phyloP scores from a whole-genome alignment of 1,140 invertebrate species.

The honey bee (Apis mellifera) region DNA sequence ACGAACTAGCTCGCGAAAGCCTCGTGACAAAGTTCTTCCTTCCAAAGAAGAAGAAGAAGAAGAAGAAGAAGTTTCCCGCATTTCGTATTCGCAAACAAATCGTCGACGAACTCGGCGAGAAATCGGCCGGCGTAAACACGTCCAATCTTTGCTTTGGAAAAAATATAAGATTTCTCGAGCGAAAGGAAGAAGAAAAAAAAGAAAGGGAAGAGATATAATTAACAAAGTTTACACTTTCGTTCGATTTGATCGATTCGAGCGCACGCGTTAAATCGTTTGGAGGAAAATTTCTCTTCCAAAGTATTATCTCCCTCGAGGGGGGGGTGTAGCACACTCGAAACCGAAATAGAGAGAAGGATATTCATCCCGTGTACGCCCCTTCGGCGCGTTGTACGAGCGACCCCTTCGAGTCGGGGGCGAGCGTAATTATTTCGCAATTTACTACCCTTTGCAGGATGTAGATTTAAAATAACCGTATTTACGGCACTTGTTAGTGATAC shows the following conservation, averaged over 20 bases:
- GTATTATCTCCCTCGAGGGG: conserved; percentile 66
- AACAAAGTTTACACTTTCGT: background rate
- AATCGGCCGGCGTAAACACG: conserved; percentile 13
- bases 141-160: background rate
- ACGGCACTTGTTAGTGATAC: conserved; percentile 69
- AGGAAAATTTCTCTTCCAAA: too few species aligned
- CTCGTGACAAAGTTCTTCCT: conserved; percentile 43
- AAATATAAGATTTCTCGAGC: conserved; percentile 11
- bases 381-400: conserved; percentile 66
- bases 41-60: too few species aligned
- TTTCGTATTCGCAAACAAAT: conserved; percentile 55
- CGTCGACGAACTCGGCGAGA: conserved; percentile 2
- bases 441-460: conserved; percentile 74
- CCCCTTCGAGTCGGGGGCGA: conserved; percentile 64
- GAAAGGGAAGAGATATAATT: background rate
- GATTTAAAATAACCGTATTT: conserved; percentile 77
- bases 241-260: too few species aligned
- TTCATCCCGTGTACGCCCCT: conserved; percentile 67
- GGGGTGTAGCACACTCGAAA: conserved; percentile 68
- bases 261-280: too few species aligned
- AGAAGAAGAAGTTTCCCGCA: conserved; percentile 39
- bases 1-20: conserved; percentile 33
- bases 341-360: conserved; percentile 67
- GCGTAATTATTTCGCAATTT: conserved; percentile 78
- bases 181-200: background rate